Conservation (phyloP, 2,888 invertebrate genomes). For the Cerceris rybyensis region DNA sequence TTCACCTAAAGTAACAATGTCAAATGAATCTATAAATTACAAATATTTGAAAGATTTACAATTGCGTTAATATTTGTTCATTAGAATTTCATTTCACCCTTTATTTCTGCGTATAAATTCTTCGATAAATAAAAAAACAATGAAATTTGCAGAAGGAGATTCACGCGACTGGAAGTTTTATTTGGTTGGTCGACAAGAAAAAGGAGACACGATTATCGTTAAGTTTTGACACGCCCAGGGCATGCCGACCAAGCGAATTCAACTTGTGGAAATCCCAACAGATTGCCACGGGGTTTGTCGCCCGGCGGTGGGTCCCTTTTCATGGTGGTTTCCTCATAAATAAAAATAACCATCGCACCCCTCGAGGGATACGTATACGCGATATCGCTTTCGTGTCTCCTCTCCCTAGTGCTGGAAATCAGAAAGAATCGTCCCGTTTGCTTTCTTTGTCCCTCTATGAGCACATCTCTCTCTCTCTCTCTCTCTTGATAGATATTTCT, state of each 20-base stretch:
- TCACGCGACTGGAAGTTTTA: conserved; percentile 15
- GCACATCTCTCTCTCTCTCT: background rate
- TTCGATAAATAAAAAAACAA: conserved; percentile 45
- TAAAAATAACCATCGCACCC: conserved; percentile 81
- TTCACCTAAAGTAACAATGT: too few relatives aligned
- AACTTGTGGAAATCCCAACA: conserved; percentile 80
- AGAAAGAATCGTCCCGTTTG: conserved; percentile 72
- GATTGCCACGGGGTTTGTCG: conserved; percentile 75
- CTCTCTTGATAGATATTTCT: conserved; percentile 17
- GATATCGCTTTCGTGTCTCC: conserved; percentile 75
- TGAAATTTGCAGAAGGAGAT: conserved; percentile 42
- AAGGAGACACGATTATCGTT: conserved; percentile 70
- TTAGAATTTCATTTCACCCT: background rate
- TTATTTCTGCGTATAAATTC: conserved; percentile 15
- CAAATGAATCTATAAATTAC: too few relatives aligned
- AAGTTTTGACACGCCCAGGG: conserved; percentile 69
- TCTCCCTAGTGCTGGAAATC: conserved; percentile 67
- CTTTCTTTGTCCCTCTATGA: conserved; percentile 54
- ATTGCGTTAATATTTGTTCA: too few relatives aligned
- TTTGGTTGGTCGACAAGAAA: conserved; percentile 40
- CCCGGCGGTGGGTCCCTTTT: conserved; percentile 74
- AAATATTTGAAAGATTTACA: too few relatives aligned
- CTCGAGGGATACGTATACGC: conserved; percentile 75
- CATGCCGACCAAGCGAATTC: conserved; percentile 75
- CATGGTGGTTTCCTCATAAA: conserved; percentile 82